Conservation (phyloP, 2,888 invertebrate species). For the Sympetrum striolatum region DNA sequence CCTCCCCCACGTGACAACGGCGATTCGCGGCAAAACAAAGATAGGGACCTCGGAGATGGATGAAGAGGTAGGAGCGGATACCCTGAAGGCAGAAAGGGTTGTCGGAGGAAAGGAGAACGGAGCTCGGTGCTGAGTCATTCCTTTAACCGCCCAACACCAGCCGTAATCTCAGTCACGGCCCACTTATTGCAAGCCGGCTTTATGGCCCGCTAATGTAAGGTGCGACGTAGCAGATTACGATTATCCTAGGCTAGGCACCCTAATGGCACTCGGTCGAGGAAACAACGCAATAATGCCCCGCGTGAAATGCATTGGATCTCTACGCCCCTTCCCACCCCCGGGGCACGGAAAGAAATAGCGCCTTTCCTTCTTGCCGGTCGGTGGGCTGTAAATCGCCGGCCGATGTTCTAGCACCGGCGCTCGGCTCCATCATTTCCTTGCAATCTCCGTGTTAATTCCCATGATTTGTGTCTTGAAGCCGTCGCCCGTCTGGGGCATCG, state of each 20-base stretch:
- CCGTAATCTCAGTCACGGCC: slow-evolving; percentile 46
- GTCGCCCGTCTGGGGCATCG: not conserved
- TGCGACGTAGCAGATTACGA: slow-evolving; percentile 36
- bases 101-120: not conserved
- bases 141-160: not conserved
- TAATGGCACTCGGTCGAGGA: slow-evolving; percentile 2
- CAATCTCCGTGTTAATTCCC: slow-evolving; percentile 31
- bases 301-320: slow-evolving; percentile 6
- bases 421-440: slow-evolving; percentile 23
- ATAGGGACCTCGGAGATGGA: not conserved
- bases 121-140: not conserved
- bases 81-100: not conserved
- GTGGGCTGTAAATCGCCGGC: slow-evolving; percentile 16
- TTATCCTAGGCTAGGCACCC: slow-evolving; percentile 18
- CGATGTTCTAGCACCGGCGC: not conserved
- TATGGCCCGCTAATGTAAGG: slow-evolving; percentile 49
- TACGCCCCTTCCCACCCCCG: not conserved
- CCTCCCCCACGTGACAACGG: too few species aligned
- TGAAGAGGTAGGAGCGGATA: too few species aligned
- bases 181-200: slow-evolving; percentile 51
- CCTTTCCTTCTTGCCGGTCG: not conserved
- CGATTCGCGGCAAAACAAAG: too few species aligned
- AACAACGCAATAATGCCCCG: not conserved
- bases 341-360: slow-evolving; percentile 2
- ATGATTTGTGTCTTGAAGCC: slow-evolving; percentile 21